Conservation (phyloP, 2,888 invertebrate species). For the Ecdyonurus torrentis region DNA sequence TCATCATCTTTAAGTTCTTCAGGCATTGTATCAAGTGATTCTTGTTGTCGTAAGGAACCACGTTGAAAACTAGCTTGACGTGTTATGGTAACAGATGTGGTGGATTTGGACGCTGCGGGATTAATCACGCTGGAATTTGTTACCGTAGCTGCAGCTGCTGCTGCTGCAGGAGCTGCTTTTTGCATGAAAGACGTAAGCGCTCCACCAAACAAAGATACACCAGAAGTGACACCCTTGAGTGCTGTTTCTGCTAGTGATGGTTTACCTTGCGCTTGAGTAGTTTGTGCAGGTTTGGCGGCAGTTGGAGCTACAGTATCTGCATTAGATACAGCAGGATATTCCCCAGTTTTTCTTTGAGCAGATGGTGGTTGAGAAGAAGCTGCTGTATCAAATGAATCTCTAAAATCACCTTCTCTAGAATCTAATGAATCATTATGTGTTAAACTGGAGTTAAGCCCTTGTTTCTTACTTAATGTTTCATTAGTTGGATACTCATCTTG, state of each 20-base stretch:
- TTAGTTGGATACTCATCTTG: background rate
- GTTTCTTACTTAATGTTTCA: background rate
- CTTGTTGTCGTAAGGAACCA: slow-evolving; percentile 25
- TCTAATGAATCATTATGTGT: slow-evolving; percentile 29
- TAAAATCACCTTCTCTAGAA: slow-evolving; percentile 35
- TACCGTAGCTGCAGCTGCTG: background rate
- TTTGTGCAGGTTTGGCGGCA: background rate
- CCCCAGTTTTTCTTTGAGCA: slow-evolving; percentile 1
- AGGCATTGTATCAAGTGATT: slow-evolving; percentile 18
- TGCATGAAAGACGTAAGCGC: background rate
- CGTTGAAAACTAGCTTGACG: slow-evolving; percentile 15
- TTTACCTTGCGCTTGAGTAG: background rate
- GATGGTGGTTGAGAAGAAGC: slow-evolving; percentile 25
- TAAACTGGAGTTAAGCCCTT: background rate
- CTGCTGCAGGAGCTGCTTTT: background rate
- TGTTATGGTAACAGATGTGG: background rate
- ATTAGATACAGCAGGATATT: background rate
- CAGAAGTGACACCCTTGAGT: background rate
- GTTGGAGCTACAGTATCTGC: slow-evolving; percentile 1
- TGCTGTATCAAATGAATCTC: slow-evolving; percentile 35
- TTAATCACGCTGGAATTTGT: background rate
- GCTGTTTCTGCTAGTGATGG: slow-evolving; percentile 3
- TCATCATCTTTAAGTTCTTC: background rate
- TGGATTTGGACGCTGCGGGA: background rate
- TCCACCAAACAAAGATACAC: background rate